Conservation (phyloP, 2,797 vertebrate genomes). For the Gymnoscopelus microlampas region DNA sequence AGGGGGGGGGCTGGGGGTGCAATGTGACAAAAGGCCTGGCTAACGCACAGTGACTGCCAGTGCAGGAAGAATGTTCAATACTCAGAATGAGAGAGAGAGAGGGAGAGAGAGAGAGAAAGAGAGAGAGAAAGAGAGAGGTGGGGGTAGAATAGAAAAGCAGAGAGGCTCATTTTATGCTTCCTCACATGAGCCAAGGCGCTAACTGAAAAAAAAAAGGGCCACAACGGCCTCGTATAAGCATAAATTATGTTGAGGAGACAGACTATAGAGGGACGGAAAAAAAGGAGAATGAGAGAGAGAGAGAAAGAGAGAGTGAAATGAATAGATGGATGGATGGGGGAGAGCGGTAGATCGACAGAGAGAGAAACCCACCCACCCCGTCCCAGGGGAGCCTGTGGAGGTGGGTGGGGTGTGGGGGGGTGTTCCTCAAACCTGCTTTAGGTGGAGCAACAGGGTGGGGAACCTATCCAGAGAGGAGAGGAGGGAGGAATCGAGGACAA, state of each 20-base stretch:
- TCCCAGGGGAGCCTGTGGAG: too few species aligned
- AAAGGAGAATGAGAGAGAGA: conserved; percentile 44
- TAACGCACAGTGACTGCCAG: conserved; percentile 74
- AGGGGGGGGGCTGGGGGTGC: conserved; percentile 31
- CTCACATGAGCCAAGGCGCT: too few species aligned
- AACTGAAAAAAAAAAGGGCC: too few species aligned
- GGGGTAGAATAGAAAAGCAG: neutral
- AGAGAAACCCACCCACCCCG: neutral
- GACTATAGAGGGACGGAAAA: neutral
- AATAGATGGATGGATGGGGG: too few species aligned
- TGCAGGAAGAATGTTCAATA: conserved; percentile 83
- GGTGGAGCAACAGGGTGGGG: too few species aligned
- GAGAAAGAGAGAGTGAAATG: conserved; percentile 20
- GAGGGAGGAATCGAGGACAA: too few species aligned
- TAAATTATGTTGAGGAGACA: too few species aligned
- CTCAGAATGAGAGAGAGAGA: conserved; percentile 42
- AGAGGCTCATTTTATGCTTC: neutral
- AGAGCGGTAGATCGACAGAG: neutral
- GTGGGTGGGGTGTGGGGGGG: too few species aligned
- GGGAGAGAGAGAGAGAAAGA: conserved; percentile 17
- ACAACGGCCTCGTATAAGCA: too few species aligned
- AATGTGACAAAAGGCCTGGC: conserved; percentile 74
- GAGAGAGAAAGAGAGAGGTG: neutral
- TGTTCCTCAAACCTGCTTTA: too few species aligned
- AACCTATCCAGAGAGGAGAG: too few species aligned